phyloP scores from a whole-genome alignment of 2,888 invertebrate genomes.

The Leptopterna dolabrata region DNA sequence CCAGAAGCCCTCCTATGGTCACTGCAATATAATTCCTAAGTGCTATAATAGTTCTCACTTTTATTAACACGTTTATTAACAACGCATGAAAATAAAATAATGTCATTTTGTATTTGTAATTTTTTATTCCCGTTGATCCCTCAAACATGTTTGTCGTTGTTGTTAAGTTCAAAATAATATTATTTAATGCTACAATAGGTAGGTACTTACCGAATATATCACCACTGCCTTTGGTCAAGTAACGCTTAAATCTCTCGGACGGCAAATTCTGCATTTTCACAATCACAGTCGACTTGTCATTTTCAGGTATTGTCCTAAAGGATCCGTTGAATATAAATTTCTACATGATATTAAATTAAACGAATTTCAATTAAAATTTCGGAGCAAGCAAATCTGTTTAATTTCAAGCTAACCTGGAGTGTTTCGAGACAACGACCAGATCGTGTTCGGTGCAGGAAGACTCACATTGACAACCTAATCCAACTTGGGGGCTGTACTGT shows the following conservation, averaged over 20 bases:
- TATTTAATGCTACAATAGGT: no score
- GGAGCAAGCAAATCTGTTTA: no score
- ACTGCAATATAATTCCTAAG: slow-evolving; percentile 14
- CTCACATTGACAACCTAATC: slow-evolving; percentile 71
- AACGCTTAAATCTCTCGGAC: slow-evolving; percentile 36
- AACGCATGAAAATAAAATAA: no score
- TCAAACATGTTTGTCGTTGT: no score
- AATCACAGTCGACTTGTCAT: background rate
- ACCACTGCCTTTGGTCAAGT: background rate
- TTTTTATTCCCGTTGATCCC: no score
- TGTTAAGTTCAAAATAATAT: no score
- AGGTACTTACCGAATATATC: slow-evolving; percentile 29
- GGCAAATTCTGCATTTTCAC: slow-evolving; percentile 44
- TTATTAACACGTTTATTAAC: no score
- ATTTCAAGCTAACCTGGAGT: background rate
- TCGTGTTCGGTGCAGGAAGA: slow-evolving; percentile 73
- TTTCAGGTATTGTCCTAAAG: background rate
- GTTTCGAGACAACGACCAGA: slow-evolving; percentile 24
- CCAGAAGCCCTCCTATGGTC: slow-evolving; percentile 35
- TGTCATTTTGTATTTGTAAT: no score
- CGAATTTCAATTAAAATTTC: no score
- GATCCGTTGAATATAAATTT: no score
- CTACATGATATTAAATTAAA: no score
- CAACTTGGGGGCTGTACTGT: slow-evolving; percentile 68
- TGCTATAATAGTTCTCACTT: no score